These are phyloP conservation scores for Barbus barbus DNA, from an alignment of 2,113 vertebrate genomes.

Conservation along the genomic window DNA sequence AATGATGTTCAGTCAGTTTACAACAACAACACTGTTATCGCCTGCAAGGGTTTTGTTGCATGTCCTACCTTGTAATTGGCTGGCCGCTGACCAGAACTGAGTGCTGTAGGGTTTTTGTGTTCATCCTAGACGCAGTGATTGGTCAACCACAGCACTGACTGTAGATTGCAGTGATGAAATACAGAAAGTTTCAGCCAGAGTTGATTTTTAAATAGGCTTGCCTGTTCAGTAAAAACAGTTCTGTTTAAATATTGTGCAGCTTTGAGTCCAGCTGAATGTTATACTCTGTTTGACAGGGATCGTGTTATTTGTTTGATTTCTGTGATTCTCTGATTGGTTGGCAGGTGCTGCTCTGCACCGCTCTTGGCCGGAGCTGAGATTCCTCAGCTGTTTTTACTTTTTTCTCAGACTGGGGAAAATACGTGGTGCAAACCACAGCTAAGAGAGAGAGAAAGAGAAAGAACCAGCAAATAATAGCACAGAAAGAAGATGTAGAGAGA, in stretches of 20 bases:
- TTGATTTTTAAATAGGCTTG: conserved; percentile 8
- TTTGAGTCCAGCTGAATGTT: not conserved
- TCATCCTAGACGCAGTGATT: conserved; percentile 4
- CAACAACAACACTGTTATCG: not conserved
- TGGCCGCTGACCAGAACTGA: conserved; percentile 36
- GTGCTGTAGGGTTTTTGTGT: not conserved
- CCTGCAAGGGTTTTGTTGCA: conserved; percentile 1
- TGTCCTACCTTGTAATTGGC: not conserved
- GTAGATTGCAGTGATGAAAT: conserved; percentile 9
- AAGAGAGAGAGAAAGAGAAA: conserved; percentile 39
- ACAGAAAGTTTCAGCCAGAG: not conserved
- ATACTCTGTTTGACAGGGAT: conserved; percentile 33
- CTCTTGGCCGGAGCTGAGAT: conserved; percentile 67
- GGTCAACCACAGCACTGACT: conserved; percentile 11
- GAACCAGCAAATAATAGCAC: conserved; percentile 8
- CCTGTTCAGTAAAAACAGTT: not conserved
- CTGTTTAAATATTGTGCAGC: conserved; percentile 5
- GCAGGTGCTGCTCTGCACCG: conserved; percentile 58
- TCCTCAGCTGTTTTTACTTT: conserved; percentile 80
- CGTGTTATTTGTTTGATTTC: conserved; percentile 37
- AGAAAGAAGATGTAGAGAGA: conserved; percentile 14
- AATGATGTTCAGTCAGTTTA: not conserved
- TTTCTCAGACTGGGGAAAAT: conserved; percentile 63
- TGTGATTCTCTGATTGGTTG: conserved; percentile 56
- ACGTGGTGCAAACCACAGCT: conserved; percentile 63